A percentile compares a stretch with the other conserved stretches of the same genome.
Evolutionary conservation across 2,113 vertebrate species (phyloP).

Genomic region (Indicator maculatus): DNA sequence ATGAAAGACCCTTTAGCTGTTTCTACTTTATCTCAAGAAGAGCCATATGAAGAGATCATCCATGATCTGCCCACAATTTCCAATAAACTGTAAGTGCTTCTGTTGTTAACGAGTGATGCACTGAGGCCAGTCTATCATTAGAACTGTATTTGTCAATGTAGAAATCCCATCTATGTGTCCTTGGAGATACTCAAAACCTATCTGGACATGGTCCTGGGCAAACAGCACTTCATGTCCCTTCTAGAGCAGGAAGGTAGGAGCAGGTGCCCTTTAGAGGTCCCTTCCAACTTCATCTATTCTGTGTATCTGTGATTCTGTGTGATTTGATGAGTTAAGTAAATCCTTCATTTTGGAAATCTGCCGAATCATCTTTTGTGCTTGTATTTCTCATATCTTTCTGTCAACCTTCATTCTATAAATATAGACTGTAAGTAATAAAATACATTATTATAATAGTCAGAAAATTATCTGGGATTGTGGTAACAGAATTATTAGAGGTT

Average conservation of each 20-base stretch:
- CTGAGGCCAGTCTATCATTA: not conserved
- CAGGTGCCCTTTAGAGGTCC: not conserved
- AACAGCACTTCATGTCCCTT: rapidly evolving
- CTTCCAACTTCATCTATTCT: not conserved
- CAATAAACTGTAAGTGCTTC: slow-evolving; percentile 84
- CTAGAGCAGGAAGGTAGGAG: not conserved
- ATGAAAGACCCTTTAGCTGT: slow-evolving; percentile 73
- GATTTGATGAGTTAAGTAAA: not conserved
- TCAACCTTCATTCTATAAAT: not conserved
- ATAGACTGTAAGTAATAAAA: not conserved
- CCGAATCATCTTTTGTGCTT: not conserved
- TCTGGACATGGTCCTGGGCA: not conserved
- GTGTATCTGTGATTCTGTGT: not conserved
- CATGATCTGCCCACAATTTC: slow-evolving; percentile 79
- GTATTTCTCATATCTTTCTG: not conserved
- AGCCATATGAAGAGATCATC: slow-evolving; percentile 81
- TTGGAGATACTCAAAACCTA: not conserved
- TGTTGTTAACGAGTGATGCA: not conserved
- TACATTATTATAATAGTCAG: not conserved
- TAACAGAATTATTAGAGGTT: not conserved
- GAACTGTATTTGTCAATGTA: not conserved
- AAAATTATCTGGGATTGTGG: not conserved
- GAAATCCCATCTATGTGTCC: not conserved
- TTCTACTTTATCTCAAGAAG: slow-evolving; percentile 74
- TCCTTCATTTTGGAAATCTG: not conserved